Base-by-base conservation (phyloP, 2,797 vertebrate species). In the Xiphorhynchus erythropygius region DNA sequence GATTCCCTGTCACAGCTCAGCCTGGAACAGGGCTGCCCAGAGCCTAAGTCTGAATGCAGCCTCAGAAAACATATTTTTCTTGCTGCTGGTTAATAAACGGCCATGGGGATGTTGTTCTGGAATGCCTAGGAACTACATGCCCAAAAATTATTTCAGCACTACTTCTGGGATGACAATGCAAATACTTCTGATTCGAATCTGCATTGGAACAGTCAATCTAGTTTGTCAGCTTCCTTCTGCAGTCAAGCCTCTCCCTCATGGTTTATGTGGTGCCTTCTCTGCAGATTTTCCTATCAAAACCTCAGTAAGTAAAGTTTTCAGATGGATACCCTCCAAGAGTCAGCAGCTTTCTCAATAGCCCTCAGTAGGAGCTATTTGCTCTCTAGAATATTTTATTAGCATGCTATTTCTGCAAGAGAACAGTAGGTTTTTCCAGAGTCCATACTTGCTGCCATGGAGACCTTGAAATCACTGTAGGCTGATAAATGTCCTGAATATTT, bases 231-330 rank as follows among this genome's bases (percentile, higher is more conserved):
- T 87, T 65, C 37, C 30, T 83, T n/a, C 15, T 69, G 32, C 27
- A 41, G 22, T n/a, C 33, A 39, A 60, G 15, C 5, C 19, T 67
- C 53, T 5, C 0, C 53, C 5, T 0, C 7, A 2, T 28, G 33
- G 33, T 19, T 81, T 63, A 15, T 42, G 46, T 64, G 41, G 30
- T 62, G 19, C 39, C 33, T 52, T 71, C 63, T 47, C 56, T 46
- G 16, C 24, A 71, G 53, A 65, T 44, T 57, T 71, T 62, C 59
- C 87, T 33, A 4, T 41, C 30, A 42, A 63, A 52, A 7, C 39
- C 59, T 62, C 19, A 42, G 9, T 15, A 24, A 25, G 25, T 8
- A 19, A 77, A 59, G 18, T 52, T 86, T 78, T 77, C 4, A 37
- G 8, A 7, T 6, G 19, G 33, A 25, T 30, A 19, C 13, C 23